Percentiles rank a stretch among this genome's conserved stretches.
These are phyloP conservation scores for Xanthostigma xanthostigma DNA, from an alignment of 2,888 invertebrate genomes.

Conservation along the genomic window DNA sequence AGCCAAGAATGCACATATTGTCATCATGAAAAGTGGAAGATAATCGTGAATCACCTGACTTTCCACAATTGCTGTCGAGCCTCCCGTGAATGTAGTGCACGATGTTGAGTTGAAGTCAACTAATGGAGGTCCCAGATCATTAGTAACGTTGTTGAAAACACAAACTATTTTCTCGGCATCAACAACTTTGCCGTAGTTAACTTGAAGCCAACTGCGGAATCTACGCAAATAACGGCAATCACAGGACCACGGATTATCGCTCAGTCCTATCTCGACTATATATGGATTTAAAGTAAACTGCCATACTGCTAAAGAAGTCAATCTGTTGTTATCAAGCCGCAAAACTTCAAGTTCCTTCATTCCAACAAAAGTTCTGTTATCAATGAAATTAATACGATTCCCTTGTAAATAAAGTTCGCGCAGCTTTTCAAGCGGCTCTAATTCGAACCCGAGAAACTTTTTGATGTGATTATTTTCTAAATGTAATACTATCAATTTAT, in stretches of 20 bases:
- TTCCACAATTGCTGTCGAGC: slow-evolving; percentile 56
- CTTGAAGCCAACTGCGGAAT: slow-evolving; percentile 65
- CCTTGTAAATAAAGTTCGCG: slow-evolving; percentile 77
- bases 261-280: slow-evolving; percentile 70
- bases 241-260: slow-evolving; percentile 82
- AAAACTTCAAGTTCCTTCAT: slow-evolving; percentile 72
- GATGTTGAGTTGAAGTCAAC: slow-evolving; percentile 65
- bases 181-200: slow-evolving; percentile 63
- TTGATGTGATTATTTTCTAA: slow-evolving; percentile 76
- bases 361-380: slow-evolving; percentile 70
- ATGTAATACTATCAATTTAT: slow-evolving; percentile 64
- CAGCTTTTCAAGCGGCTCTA: slow-evolving; percentile 66
- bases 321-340: slow-evolving; percentile 69
- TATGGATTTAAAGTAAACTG: slow-evolving; percentile 70
- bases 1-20: slow-evolving; percentile 60
- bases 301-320: slow-evolving; percentile 74
- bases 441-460: slow-evolving; percentile 65
- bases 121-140: slow-evolving; percentile 47
- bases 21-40: slow-evolving; percentile 61
- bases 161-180: slow-evolving; percentile 66
- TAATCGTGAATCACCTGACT: slow-evolving; percentile 69
- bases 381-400: slow-evolving; percentile 68
- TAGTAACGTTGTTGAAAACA: slow-evolving; percentile 56
- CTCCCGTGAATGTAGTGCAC: slow-evolving; percentile 57
- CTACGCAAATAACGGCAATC: slow-evolving; percentile 72